These are phyloP conservation scores for Napeogenes sylphis DNA, from an alignment of 2,888 invertebrate genomes.

Conservation along the genomic window DNA sequence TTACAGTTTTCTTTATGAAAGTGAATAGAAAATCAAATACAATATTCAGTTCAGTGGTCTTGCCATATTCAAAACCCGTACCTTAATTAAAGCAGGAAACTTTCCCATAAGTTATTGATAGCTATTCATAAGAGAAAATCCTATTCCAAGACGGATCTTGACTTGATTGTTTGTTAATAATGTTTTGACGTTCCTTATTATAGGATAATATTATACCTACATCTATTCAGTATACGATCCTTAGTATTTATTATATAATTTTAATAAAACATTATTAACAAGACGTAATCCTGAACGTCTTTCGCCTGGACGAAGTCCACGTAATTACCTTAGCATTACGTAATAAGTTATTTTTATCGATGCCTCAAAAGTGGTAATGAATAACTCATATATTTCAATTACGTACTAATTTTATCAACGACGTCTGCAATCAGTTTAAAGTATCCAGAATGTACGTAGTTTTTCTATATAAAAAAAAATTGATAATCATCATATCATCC, in stretches of 20 bases:
- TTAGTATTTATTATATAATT: background rate
- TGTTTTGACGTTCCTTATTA: slow-evolving; percentile 3
- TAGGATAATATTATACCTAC: background rate
- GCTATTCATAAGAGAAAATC: slow-evolving; percentile 7
- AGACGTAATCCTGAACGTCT: background rate
- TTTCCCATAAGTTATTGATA: slow-evolving; percentile 5
- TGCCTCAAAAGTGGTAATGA: slow-evolving; percentile 5
- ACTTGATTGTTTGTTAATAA: slow-evolving; percentile 7
- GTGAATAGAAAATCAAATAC: slow-evolving; percentile 3
- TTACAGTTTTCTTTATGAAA: slow-evolving; percentile 7
- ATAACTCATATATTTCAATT: slow-evolving; percentile 7
- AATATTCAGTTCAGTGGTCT: slow-evolving; percentile 5
- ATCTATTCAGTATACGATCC: background rate
- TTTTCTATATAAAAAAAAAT: too few species aligned
- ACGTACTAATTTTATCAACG: slow-evolving; percentile 4
- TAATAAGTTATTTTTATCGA: slow-evolving; percentile 4
- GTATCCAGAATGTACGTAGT: too few species aligned
- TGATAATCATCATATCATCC: too few species aligned
- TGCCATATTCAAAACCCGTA: slow-evolving; percentile 7
- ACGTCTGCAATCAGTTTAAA: slow-evolving; percentile 5
- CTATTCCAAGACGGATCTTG: background rate
- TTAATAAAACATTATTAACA: background rate
- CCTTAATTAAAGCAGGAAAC: slow-evolving; percentile 6
- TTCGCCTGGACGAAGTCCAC: background rate
- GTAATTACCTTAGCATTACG: slow-evolving; percentile 3